Conservation (phyloP, 2,113 vertebrate genomes). For the Scatophagus argus region DNA sequence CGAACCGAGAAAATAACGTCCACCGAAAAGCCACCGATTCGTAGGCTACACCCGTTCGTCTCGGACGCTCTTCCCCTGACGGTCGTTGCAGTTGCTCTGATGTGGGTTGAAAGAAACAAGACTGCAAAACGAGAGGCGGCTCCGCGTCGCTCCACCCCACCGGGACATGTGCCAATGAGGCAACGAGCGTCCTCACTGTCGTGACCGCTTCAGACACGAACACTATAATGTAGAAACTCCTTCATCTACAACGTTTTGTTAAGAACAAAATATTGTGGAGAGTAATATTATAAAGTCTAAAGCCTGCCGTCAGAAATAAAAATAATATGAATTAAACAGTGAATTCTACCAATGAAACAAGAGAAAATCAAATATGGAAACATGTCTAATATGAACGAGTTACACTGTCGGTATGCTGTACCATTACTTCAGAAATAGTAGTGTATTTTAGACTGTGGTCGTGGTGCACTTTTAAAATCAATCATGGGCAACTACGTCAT, state of each 20-base stretch:
- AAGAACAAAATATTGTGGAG: no score
- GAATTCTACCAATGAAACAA: no score
- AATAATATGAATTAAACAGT: no score
- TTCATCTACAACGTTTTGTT: no score
- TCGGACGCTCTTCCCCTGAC: not conserved
- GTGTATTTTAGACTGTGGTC: not conserved
- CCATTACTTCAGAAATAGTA: no score
- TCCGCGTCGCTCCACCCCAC: conserved; percentile 64
- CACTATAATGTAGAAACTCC: no score
- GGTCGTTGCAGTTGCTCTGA: conserved; percentile 33
- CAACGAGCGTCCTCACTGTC: conserved; percentile 4
- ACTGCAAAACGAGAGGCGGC: conserved; percentile 53
- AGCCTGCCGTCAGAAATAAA: not conserved
- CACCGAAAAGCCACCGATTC: not conserved
- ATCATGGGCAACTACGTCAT: not conserved
- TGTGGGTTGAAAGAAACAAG: conserved; percentile 29
- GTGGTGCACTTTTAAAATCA: not conserved
- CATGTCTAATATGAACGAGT: not conserved
- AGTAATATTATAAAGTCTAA: no score
- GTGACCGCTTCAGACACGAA: no score
- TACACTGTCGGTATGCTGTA: not conserved
- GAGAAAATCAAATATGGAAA: not conserved
- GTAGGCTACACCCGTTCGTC: not conserved
- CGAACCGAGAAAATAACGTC: not conserved
- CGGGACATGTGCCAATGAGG: conserved; percentile 60